Evolutionary conservation across 2,797 vertebrate species (phyloP), one percentile per base, ranked within the genome.

Genomic region (Pseudotriccus pelzelni): DNA sequence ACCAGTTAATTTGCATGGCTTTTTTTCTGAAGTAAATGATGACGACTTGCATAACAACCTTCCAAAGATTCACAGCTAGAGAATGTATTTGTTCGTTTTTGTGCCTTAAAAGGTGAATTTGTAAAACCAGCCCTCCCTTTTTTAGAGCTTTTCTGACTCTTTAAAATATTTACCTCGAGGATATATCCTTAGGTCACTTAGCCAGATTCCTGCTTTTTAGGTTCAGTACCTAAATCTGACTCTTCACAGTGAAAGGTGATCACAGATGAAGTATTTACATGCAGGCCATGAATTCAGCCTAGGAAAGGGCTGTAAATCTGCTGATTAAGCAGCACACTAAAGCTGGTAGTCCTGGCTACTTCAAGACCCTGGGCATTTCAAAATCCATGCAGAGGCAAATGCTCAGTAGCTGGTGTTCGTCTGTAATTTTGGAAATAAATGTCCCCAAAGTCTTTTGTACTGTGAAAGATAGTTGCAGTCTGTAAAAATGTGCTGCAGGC

Each of bases 381-480:
- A 13, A 93, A n/a, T 90, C 63, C 63, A 2, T 2, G 17, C 44
- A 14, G 39, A 89, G 77, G 55, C 49, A 21, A 69, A 73, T 10
- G 69, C 59, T 81, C 10, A 36, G 20, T 27, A 59, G 73, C 47
- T 63, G 59, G 44, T 6, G 52, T 73, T 92, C n/a, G 41, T 74
- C 69, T 90, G 94, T 93, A 75, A 81, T 88, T 97, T 84, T 90
- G 88, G 85, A 87, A 96, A 94, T 53, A 60, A 77, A 95, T 91
- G 86, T 93, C 89, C 49, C 85, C 52, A 4, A 7, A 53, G 67
- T 22, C 56, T 91, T 81, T 22, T 25, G 41, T 63, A 1, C 39
- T 7, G 18, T 92, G 94, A 93, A 89, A 49, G 94, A 96, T 94
- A 86, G 89, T 77, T 60, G 44, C 60, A 27, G 93, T 84, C 74